Evolutionary conservation across 2,113 vertebrate genomes (phyloP), one percentile per base, ranked within the genome.

Genomic region (Campylorhamphus procurvoides): DNA sequence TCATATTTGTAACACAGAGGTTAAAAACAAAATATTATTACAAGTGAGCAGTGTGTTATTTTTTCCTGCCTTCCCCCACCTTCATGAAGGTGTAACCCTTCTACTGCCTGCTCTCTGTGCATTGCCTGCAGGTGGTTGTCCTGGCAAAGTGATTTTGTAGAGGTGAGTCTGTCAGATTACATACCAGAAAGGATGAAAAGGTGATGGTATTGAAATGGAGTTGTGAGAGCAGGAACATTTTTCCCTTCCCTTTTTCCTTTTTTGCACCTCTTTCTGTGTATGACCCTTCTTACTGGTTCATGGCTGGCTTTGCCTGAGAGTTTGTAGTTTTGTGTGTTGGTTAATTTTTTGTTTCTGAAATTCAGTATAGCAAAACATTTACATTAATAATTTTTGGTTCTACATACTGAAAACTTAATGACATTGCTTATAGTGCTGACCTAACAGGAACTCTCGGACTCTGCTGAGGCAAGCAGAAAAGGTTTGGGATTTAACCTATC

Each of bases 381-480:
- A 15, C 3, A 9, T 49, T 27, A 35, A 28, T 46, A 37, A 46
- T 18, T 69, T 63, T 37, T 39, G 4, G 3, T 47, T 83, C 91
- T 66, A 37, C 37, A 10, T 87, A 23, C 39, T 53, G 40, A 13
- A 2, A 83, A 85, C 35, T 69, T 69, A 85, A 46, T 76, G 40
- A 37, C 19, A 20, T 67, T 69, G 64, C 24, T 71, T 78, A 15
- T 35, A 90, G 50, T 64, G 85, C 52, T 85, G 87, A 83, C 76
- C 47, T 86, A 39, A 71, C 23, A 64, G 64, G 39, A 85, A 64
- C 68, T 86, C 72, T 64, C 73, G 89, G n/a, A 53, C 66, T 84
- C 20, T 86, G 85, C 79, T 84, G 86, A 90, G 64, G 40, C 83
- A 82, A 92, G 86, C 85, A 92, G 60, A 81, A 90, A 77, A 60